Conservation (phyloP, 2,888 invertebrate genomes). For the Listrodromus nycthemerus region DNA sequence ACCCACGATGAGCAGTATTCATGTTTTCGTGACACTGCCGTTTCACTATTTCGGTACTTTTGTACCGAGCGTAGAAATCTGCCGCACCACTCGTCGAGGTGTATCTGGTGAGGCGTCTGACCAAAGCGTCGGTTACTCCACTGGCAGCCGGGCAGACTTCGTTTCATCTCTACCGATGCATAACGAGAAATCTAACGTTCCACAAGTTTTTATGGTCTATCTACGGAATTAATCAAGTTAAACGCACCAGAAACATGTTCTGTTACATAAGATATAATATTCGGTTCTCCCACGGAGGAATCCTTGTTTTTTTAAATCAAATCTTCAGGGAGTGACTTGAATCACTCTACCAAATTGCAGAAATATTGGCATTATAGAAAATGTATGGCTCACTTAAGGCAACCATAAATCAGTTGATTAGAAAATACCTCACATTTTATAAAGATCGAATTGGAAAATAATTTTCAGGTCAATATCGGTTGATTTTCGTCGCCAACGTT, state of each 20-base stretch:
- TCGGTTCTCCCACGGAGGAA: too few relatives aligned
- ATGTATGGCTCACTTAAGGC: not conserved
- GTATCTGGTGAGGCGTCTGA: not conserved
- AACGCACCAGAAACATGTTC: not conserved
- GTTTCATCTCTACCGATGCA: not conserved
- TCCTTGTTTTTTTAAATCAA: not conserved
- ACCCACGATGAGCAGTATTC: not conserved
- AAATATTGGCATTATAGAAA: not conserved
- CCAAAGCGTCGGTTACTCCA: constrained; percentile 7
- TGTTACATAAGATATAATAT: too few relatives aligned
- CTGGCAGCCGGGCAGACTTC: not conserved
- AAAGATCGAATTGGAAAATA: not conserved
- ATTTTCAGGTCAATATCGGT: not conserved
- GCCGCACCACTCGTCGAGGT: not conserved
- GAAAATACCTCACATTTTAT: not conserved
- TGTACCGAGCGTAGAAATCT: not conserved
- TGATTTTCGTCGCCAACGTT: not conserved
- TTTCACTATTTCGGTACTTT: not conserved
- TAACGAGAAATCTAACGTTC: not conserved
- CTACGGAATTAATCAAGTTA: not conserved
- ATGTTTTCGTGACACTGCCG: not conserved
- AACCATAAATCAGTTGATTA: not conserved
- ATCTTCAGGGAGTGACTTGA: not conserved
- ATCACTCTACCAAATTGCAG: not conserved
- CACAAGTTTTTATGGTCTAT: not conserved